Conservation (phyloP, 2,113 vertebrate species). For the Actenoides lindsayi region DNA sequence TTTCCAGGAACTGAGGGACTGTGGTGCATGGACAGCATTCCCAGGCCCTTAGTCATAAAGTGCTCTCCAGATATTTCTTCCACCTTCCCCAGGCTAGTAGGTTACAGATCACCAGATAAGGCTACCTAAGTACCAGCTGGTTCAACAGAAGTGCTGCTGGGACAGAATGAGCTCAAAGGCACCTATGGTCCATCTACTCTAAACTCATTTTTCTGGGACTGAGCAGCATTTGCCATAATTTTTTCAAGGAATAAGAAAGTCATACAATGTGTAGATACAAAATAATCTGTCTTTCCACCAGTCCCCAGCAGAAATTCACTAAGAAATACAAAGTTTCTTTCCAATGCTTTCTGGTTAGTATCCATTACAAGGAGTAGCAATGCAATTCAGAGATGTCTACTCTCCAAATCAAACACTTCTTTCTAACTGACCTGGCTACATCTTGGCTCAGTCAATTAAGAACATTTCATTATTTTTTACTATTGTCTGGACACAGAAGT, state of each 20-base stretch:
- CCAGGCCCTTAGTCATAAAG: constrained; percentile 23
- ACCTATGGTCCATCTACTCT: not conserved
- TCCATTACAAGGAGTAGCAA: not conserved
- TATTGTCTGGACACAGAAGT: not conserved
- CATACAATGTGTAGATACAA: not conserved
- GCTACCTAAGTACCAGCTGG: not conserved
- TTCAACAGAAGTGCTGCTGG: not conserved
- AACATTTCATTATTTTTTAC: not conserved
- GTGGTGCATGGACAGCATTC: constrained; percentile 14
- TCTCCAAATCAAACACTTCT: not conserved
- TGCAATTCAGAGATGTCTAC: not conserved
- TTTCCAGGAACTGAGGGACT: not conserved
- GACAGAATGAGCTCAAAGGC: not conserved
- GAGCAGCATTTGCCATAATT: not conserved
- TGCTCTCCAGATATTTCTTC: not conserved
- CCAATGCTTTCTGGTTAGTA: not conserved
- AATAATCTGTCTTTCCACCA: not conserved
- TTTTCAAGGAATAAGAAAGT: not conserved
- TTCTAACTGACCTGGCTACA: not conserved
- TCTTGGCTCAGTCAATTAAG: not conserved
- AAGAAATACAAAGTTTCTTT: not conserved
- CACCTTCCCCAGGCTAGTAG: not conserved
- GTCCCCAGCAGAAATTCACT: not conserved
- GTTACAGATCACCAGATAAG: not conserved
- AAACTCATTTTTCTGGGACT: not conserved